Conservation (phyloP, 2,797 vertebrate species). For the Esox masquinongy region DNA sequence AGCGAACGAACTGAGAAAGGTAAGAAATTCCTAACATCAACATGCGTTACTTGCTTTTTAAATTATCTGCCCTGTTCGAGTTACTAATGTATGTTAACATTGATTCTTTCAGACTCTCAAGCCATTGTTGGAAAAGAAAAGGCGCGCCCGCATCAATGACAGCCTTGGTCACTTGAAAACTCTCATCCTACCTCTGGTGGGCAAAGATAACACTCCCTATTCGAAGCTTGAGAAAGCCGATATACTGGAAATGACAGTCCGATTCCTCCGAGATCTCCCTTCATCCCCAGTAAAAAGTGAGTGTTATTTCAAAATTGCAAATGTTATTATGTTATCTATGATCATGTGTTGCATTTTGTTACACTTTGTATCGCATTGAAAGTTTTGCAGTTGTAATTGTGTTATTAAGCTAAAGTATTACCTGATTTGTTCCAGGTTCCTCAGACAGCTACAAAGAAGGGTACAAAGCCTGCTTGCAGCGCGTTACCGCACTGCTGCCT, state of each 20-base stretch:
- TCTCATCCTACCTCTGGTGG: conserved; percentile 83
- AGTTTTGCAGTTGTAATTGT: neutral
- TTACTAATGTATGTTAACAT: neutral
- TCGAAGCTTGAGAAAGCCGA: conserved; percentile 90
- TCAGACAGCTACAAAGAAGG: conserved; percentile 79
- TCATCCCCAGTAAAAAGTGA: conserved; percentile 68
- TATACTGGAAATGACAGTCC: conserved; percentile 88
- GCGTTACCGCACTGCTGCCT: conserved; percentile 74
- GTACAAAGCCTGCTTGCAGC: conserved; percentile 82
- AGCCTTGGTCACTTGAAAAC: conserved; percentile 83
- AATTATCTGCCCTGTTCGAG: neutral
- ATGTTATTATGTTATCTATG: neutral
- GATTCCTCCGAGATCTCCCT: conserved; percentile 81
- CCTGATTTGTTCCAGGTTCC: conserved; percentile 35
- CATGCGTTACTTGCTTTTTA: neutral
- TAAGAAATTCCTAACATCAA: conserved; percentile 54
- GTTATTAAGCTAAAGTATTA: conserved; percentile 39
- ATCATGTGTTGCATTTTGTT: neutral
- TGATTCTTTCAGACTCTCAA: conserved; percentile 75
- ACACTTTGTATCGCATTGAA: neutral
- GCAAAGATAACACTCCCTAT: conserved; percentile 81
- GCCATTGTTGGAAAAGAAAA: conserved; percentile 79
- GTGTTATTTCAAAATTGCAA: conserved; percentile 22
- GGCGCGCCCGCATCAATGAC: conserved; percentile 86
- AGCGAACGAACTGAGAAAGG: conserved; percentile 85